Conservation (phyloP, 2,888 invertebrate species). For the Epinotia bilunana region DNA sequence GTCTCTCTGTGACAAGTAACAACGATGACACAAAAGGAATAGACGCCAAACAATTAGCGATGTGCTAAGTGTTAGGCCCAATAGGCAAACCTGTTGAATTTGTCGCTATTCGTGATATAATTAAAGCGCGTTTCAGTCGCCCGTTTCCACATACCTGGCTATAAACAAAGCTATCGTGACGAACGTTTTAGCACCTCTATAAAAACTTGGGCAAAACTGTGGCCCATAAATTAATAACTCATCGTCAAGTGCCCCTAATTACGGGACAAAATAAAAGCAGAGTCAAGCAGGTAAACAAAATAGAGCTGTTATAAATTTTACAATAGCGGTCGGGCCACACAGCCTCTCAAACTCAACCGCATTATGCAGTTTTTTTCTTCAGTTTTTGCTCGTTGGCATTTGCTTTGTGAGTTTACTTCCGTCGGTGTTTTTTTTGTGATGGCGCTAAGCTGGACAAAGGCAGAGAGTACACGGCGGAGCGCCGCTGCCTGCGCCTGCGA, state of each 20-base stretch:
- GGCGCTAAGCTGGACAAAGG: constrained; percentile 80
- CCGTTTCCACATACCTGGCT: constrained; percentile 35
- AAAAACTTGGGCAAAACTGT: constrained; percentile 77
- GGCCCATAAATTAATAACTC: constrained; percentile 83
- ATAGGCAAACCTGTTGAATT: constrained; percentile 21
- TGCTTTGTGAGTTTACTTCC: constrained; percentile 81
- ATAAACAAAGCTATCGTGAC: constrained; percentile 49
- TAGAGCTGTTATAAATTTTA: constrained; percentile 84
- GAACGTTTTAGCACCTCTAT: constrained; percentile 80
- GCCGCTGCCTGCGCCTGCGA: constrained; percentile 56
- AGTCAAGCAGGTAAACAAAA: constrained; percentile 83
- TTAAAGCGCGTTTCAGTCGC: constrained; percentile 27
- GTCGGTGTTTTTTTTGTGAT: constrained; percentile 77
- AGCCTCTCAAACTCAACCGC: constrained; percentile 71
- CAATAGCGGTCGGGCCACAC: constrained; percentile 75
- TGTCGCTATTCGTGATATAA: constrained; percentile 34
- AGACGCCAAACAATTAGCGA: neutral
- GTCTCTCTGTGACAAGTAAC: neutral
- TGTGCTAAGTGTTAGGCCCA: constrained; percentile 3
- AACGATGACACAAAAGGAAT: neutral
- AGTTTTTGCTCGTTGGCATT: constrained; percentile 79
- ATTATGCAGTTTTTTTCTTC: constrained; percentile 78
- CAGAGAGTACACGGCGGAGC: constrained; percentile 60
- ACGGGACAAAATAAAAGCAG: constrained; percentile 75
- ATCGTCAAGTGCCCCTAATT: constrained; percentile 82